phyloP scores from a whole-genome alignment of 1,140 invertebrate species.

The Drosophila virilis region DNA sequence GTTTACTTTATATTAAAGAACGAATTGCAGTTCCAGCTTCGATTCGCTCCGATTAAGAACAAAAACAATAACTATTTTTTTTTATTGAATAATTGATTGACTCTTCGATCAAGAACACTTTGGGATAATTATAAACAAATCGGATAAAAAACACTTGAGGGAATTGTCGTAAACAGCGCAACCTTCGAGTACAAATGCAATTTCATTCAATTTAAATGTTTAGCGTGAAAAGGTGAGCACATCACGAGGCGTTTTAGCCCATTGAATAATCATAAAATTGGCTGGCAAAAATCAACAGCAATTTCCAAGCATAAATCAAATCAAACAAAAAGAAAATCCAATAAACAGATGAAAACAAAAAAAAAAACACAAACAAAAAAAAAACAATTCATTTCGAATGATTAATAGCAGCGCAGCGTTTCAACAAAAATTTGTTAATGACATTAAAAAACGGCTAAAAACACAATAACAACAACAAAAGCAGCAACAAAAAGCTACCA shows the following conservation, averaged over 20 bases:
- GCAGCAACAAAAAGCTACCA: slow-evolving; percentile 12
- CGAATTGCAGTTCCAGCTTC: no score
- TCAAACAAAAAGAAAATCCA: slow-evolving; percentile 72
- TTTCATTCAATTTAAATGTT: slow-evolving; percentile 70
- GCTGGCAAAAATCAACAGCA: slow-evolving; percentile 28
- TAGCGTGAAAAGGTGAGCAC: slow-evolving; percentile 38
- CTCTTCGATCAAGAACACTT: background rate
- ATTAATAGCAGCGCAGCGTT: slow-evolving; percentile 70
- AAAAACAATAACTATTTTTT: background rate
- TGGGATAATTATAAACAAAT: slow-evolving; percentile 37
- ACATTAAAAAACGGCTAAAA: slow-evolving; percentile 59
- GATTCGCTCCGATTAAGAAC: background rate
- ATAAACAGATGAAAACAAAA: slow-evolving; percentile 31
- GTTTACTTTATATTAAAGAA: no score
- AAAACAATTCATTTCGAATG: slow-evolving; percentile 71
- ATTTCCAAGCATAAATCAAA: slow-evolving; percentile 66
- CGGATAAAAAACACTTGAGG: slow-evolving; percentile 1
- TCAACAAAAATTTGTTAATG: slow-evolving; percentile 73
- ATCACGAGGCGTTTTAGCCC: slow-evolving; percentile 16
- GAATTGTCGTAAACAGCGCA: background rate
- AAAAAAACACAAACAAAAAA: slow-evolving; percentile 13
- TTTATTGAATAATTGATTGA: background rate
- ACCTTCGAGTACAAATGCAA: slow-evolving; percentile 22
- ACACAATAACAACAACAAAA: slow-evolving; percentile 9
- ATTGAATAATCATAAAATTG: slow-evolving; percentile 45